Percentiles rank a stretch among this genome's conserved stretches.
phyloP scores from a whole-genome alignment of 2,888 invertebrate genomes.

The Lasioglossum morio region DNA sequence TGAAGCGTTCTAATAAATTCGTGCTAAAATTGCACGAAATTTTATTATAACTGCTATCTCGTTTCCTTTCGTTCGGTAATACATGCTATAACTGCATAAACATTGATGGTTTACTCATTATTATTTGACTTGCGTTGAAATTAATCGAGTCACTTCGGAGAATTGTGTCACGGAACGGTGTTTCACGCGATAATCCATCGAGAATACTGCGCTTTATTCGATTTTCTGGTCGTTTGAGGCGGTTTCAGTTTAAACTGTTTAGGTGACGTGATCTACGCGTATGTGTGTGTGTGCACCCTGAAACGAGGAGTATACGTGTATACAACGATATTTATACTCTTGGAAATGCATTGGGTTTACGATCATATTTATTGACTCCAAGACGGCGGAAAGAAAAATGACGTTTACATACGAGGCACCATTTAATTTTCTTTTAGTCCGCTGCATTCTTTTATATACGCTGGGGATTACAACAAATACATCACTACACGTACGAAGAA shows the following conservation, averaged over 20 bases:
- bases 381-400: slow-evolving; percentile 22
- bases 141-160: slow-evolving; percentile 29
- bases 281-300: neutral
- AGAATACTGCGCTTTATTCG: slow-evolving; percentile 34
- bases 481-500: neutral
- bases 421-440: slow-evolving; percentile 40
- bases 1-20: neutral
- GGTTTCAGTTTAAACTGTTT: slow-evolving; percentile 52
- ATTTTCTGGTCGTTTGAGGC: slow-evolving; percentile 39
- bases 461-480: neutral
- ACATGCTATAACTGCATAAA: neutral
- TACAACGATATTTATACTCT: slow-evolving; percentile 25
- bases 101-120: neutral
- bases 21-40: neutral
- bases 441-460: neutral
- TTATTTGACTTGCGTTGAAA: slow-evolving; percentile 6
- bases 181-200: slow-evolving; percentile 27
- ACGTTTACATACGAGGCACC: neutral
- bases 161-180: slow-evolving; percentile 26
- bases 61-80: neutral
- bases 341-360: slow-evolving; percentile 44
- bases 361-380: slow-evolving; percentile 44
- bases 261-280: slow-evolving; percentile 17
- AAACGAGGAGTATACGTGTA: slow-evolving; percentile 8
- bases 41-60: neutral